These are phyloP conservation scores for Mungos mungo DNA, from an alignment of 2,113 vertebrate genomes.

Conservation along the genomic window DNA sequence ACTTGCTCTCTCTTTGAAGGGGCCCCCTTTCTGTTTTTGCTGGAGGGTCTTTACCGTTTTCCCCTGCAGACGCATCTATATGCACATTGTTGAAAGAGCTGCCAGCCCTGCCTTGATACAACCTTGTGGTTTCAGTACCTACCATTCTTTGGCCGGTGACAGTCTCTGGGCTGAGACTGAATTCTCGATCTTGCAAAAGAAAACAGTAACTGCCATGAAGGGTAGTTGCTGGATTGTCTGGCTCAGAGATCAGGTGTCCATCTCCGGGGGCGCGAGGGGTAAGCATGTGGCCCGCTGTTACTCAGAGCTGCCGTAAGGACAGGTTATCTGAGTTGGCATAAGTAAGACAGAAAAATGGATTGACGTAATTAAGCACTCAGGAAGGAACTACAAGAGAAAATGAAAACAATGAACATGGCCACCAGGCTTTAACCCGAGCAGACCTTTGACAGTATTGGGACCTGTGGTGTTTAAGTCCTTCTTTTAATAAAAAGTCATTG, in stretches of 20 bases:
- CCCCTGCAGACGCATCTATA: neutral
- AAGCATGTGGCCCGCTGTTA: rapidly evolving
- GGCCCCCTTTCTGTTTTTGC: neutral
- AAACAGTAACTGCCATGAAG: too few species aligned
- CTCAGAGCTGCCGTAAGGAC: neutral
- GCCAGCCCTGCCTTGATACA: neutral
- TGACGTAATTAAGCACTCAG: too few species aligned
- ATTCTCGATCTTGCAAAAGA: neutral
- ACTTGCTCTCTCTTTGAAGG: neutral
- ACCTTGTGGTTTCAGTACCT: neutral
- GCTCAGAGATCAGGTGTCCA: neutral
- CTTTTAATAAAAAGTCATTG: neutral
- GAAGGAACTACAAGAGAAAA: neutral
- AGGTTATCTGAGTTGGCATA: neutral
- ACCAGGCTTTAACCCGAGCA: neutral
- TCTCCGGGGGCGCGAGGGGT: neutral
- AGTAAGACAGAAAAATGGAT: neutral
- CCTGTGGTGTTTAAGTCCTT: neutral
- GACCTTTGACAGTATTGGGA: neutral
- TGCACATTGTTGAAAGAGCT: neutral
- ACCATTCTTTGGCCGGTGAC: neutral
- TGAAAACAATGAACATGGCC: neutral
- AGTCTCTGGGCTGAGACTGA: neutral
- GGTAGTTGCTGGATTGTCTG: neutral
- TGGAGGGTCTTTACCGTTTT: neutral